Conservation (phyloP, 2,888 invertebrate genomes). For the Rhodophaea formosa region DNA sequence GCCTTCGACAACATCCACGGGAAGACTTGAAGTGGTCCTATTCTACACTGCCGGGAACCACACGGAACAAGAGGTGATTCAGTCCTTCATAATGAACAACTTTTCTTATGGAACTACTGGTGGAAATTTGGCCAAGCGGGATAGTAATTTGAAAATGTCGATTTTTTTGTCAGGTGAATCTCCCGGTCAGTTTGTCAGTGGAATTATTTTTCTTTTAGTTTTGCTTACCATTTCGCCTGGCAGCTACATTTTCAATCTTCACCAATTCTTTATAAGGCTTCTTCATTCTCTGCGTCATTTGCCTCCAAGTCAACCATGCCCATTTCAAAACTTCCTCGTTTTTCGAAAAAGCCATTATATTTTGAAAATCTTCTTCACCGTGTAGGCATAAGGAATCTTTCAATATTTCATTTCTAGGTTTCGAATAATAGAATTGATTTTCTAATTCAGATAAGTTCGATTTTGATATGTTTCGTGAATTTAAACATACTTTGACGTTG, state of each 20-base stretch:
- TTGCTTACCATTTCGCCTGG: constrained; percentile 82
- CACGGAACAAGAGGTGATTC: no score
- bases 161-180: no score
- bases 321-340: constrained; percentile 76
- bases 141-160: no score
- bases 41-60: no score
- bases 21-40: no score
- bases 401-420: constrained; percentile 33
- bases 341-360: constrained; percentile 75
- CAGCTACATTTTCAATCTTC: constrained; percentile 82
- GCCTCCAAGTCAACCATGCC: constrained; percentile 86
- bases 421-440: constrained; percentile 47
- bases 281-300: constrained; percentile 81
- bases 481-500: constrained; percentile 78
- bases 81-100: no score
- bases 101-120: no score
- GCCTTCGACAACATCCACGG: no score
- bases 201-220: neutral
- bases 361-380: constrained; percentile 83
- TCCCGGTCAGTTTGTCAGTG: no score
- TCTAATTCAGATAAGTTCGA: constrained; percentile 47
- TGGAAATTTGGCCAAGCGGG: no score
- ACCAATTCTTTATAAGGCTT: constrained; percentile 78
- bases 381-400: constrained; percentile 68
- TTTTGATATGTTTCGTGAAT: constrained; percentile 34